These are phyloP conservation scores for Oryzias curvinotus DNA, from an alignment of 2,113 vertebrate species.

Conservation along the genomic window DNA sequence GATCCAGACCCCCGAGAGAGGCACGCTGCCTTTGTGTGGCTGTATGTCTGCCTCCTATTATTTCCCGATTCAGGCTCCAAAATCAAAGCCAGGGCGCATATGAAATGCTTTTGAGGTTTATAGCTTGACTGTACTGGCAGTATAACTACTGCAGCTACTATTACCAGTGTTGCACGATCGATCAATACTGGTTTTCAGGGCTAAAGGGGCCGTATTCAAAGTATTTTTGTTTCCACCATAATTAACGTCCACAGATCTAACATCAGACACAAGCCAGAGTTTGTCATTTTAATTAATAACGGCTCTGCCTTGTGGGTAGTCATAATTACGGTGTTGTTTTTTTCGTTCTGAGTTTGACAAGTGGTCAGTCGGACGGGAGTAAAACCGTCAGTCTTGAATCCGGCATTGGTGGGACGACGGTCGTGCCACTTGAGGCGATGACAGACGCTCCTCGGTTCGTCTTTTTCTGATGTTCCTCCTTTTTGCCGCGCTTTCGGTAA, in stretches of 20 bases:
- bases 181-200: constrained; percentile 51
- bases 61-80: constrained; percentile 61
- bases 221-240: constrained; percentile 29
- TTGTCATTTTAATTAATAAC: constrained; percentile 59
- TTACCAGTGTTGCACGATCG: constrained; percentile 59
- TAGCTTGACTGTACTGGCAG: constrained; percentile 59
- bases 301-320: constrained; percentile 37
- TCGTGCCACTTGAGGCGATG: constrained; percentile 48
- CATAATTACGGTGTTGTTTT: constrained; percentile 39
- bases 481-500: constrained; percentile 76
- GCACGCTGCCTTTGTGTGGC: constrained; percentile 68
- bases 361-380: constrained; percentile 57
- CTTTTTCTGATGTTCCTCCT: constrained; percentile 65
- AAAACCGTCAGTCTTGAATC: constrained; percentile 26
- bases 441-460: constrained; percentile 71
- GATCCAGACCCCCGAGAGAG: constrained; percentile 66
- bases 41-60: constrained; percentile 73
- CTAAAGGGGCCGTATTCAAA: constrained; percentile 12
- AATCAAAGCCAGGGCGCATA: constrained; percentile 74
- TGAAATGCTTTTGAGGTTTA: constrained; percentile 75
- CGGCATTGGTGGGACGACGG: constrained; percentile 54
- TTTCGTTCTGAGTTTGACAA: constrained; percentile 61
- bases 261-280: constrained; percentile 33
- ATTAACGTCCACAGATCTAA: constrained; percentile 16
- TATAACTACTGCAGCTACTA: constrained; percentile 69